These are phyloP conservation scores for Himalopsyche kuldschensis DNA, from an alignment of 2,888 invertebrate species.

Conservation along the genomic window DNA sequence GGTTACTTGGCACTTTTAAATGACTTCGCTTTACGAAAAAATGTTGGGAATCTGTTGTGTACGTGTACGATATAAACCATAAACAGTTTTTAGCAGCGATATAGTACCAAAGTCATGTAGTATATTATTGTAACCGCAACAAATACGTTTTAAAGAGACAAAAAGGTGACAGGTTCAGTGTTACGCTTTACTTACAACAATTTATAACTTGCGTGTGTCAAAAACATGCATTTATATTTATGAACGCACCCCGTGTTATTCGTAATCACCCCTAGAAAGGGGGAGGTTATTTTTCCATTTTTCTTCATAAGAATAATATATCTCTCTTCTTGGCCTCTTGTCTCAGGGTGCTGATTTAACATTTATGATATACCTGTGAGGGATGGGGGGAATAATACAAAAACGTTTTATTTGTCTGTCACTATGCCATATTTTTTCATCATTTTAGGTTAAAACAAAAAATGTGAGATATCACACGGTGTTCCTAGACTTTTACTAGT, in stretches of 20 bases:
- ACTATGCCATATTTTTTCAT: background rate
- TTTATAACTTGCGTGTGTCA: background rate
- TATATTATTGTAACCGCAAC: background rate
- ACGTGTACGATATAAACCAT: too few relatives aligned
- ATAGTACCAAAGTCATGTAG: background rate
- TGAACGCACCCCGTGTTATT: background rate
- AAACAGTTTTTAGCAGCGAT: too few relatives aligned
- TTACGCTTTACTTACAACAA: background rate
- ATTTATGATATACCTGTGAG: background rate
- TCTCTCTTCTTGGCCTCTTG: background rate
- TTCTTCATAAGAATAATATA: background rate
- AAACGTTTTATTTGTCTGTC: conserved; percentile 1
- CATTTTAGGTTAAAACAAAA: background rate
- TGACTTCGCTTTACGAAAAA: too few relatives aligned
- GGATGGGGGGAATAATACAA: background rate
- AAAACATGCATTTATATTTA: conserved; percentile 1
- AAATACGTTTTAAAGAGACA: background rate
- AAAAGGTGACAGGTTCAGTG: background rate
- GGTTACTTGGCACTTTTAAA: too few relatives aligned
- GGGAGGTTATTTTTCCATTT: background rate
- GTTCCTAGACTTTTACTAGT: background rate
- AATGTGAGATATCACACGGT: background rate
- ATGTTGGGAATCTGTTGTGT: too few relatives aligned
- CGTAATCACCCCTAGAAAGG: background rate
- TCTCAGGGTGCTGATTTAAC: background rate